A percentile compares a stretch with the other conserved stretches of the same genome.
Conservation (phyloP, 2,797 vertebrate species). For the Glossophaga mutica region DNA sequence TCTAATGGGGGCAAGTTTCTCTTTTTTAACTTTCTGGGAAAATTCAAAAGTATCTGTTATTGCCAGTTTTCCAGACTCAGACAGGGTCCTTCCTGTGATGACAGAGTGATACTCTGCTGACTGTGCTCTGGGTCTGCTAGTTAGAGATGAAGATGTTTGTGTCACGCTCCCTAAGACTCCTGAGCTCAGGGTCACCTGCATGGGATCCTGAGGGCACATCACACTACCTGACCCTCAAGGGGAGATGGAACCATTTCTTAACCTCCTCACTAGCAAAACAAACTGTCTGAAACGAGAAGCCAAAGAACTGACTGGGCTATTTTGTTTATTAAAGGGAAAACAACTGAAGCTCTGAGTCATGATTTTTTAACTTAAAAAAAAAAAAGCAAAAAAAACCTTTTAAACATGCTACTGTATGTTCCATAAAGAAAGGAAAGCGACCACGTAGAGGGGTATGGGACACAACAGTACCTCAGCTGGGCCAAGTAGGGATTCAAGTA, state of each 20-base stretch:
- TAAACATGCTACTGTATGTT: conserved; percentile 71
- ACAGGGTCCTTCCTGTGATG: background rate
- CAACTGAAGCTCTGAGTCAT: conserved; percentile 60
- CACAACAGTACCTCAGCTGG: conserved; percentile 58
- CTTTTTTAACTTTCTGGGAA: background rate
- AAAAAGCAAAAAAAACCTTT: background rate
- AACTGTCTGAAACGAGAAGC: conserved; percentile 42
- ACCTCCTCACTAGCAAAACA: conserved; percentile 39
- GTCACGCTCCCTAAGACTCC: background rate
- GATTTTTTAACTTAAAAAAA: conserved; percentile 70
- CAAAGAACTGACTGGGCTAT: conserved; percentile 54
- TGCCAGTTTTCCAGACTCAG: background rate
- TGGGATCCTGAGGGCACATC: background rate
- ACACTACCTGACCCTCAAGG: background rate
- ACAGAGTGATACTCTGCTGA: background rate
- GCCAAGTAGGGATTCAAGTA: conserved; percentile 73
- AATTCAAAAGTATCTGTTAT: background rate
- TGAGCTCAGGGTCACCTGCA: background rate
- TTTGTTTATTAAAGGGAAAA: conserved; percentile 77
- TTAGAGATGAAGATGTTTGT: background rate
- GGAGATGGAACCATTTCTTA: conserved; percentile 9
- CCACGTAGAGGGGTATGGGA: conserved; percentile 33
- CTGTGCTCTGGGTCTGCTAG: background rate
- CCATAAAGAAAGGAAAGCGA: conserved; percentile 67
- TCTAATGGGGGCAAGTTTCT: background rate